phyloP scores from a whole-genome alignment of 2,888 invertebrate species.

The Aphodius sticticus region DNA sequence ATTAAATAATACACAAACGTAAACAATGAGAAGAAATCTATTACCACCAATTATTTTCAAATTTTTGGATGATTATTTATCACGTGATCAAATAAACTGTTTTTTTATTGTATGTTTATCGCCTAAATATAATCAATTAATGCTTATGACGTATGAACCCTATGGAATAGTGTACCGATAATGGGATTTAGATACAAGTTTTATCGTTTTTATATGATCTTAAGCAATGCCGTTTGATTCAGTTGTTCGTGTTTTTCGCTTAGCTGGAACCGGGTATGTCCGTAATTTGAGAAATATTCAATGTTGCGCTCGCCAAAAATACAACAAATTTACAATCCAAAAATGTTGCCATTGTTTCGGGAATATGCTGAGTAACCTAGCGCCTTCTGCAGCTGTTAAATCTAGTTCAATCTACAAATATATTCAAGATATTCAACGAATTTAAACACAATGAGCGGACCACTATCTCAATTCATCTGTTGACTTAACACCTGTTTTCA shows the following conservation, averaged over 20 bases:
- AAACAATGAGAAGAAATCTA: no score
- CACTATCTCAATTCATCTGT: not conserved
- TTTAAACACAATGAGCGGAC: not conserved
- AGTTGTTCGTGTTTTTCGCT: not conserved
- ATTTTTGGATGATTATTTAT: not conserved
- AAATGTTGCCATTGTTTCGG: not conserved
- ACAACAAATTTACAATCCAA: not conserved
- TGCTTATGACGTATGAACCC: not conserved
- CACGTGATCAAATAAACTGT: not conserved
- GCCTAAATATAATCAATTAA: not conserved
- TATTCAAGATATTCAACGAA: not conserved
- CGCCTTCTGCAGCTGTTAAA: not conserved
- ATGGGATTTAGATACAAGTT: not conserved
- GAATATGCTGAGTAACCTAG: not conserved
- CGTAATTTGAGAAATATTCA: no score
- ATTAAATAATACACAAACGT: no score
- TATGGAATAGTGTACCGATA: no score
- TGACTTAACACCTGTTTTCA: not conserved
- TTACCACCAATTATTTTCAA: no score
- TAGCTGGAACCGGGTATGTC: no score
- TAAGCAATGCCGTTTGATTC: not conserved
- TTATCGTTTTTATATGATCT: not conserved
- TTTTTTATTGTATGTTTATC: not conserved
- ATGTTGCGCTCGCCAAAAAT: no score
- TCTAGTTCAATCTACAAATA: not conserved